A percentile compares a stretch with the other conserved stretches of the same genome.
These are phyloP conservation scores for Lithophane leautieri DNA, from an alignment of 2,888 invertebrate species.

Conservation along the genomic window DNA sequence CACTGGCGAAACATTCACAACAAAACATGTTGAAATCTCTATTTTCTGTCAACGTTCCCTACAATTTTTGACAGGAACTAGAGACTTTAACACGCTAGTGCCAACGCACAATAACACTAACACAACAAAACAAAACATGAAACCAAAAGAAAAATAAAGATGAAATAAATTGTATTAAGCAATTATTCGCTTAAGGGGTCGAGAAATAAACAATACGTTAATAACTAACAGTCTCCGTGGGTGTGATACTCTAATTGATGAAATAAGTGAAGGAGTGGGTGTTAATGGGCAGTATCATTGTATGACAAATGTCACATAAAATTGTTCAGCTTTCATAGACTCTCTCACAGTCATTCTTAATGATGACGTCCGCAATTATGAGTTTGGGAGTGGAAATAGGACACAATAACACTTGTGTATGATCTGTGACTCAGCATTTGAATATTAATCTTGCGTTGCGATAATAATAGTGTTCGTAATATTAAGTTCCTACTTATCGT, in stretches of 20 bases:
- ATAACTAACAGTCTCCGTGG: constrained; percentile 58
- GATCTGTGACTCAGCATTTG: constrained; percentile 9
- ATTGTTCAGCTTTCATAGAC: constrained; percentile 40
- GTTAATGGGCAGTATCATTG: constrained; percentile 63
- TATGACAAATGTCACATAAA: constrained; percentile 66
- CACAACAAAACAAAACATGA: neutral
- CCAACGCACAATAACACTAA: no score
- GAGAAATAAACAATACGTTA: constrained; percentile 53
- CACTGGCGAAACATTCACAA: no score
- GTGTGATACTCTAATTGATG: constrained; percentile 67
- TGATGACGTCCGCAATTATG: constrained; percentile 26
- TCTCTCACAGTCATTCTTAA: constrained; percentile 63
- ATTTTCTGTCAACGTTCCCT: no score
- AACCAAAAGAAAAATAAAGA: constrained; percentile 16
- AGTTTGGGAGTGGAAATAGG: constrained; percentile 35
- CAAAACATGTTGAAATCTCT: no score
- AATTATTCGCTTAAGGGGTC: constrained; percentile 46
- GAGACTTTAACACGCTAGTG: no score
- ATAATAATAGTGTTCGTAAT: constrained; percentile 7
- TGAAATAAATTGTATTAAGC: constrained; percentile 39
- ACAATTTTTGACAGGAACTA: no score
- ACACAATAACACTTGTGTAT: constrained; percentile 10
- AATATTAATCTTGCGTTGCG: neutral
- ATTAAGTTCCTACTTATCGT: neutral
- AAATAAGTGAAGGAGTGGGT: constrained; percentile 65